These are phyloP conservation scores for Hyppa rectilinea DNA, from an alignment of 2,888 invertebrate species.

Conservation along the genomic window DNA sequence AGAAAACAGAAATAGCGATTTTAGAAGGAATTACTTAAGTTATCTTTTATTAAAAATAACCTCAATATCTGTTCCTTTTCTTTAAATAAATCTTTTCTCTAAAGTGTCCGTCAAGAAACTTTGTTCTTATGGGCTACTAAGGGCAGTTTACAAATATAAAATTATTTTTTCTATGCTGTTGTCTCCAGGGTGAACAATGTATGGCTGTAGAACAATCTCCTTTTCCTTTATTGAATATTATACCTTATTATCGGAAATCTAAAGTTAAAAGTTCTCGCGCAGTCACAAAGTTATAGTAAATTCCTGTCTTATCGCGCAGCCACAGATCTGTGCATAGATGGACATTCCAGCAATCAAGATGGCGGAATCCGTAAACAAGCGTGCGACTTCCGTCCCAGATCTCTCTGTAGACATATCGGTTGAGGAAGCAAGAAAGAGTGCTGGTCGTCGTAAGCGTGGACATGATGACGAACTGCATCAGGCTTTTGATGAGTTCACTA, in stretches of 20 bases:
- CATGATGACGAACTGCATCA: background rate
- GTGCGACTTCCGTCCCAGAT: background rate
- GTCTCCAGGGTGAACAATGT: too few species aligned
- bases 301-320: conserved; percentile 1
- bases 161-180: too few species aligned
- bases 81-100: too few species aligned
- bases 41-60: too few species aligned
- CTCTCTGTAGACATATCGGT: background rate
- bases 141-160: too few species aligned
- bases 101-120: too few species aligned
- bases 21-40: too few species aligned
- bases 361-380: conserved; percentile 1
- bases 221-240: background rate
- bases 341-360: conserved; percentile 4
- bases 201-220: too few species aligned
- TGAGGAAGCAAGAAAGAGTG: background rate
- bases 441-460: conserved; percentile 5
- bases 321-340: conserved; percentile 7
- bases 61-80: too few species aligned
- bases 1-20: too few species aligned
- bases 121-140: too few species aligned
- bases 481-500: background rate
- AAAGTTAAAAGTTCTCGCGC: background rate
- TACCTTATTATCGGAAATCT: background rate
- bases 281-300: background rate